A percentile compares a stretch with the other conserved stretches of the same genome.
Conservation (phyloP, 2,113 vertebrate species). For the Natator depressus region DNA sequence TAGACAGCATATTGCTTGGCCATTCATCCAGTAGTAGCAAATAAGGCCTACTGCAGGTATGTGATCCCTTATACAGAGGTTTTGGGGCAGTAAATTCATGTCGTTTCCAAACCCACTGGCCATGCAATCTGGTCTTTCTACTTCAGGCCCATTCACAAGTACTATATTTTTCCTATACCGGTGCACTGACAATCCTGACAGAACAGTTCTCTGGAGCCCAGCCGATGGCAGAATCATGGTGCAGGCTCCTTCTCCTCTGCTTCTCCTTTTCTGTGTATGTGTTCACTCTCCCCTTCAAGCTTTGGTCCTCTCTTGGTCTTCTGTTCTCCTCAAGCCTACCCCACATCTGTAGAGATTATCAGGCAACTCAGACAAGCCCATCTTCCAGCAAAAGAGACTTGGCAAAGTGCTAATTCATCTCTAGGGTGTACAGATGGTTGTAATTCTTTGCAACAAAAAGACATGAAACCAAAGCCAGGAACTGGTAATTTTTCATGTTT, state of each 20-base stretch:
- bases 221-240: accelerated
- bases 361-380: accelerated
- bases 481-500: not conserved
- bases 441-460: not conserved
- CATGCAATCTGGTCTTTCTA: accelerated
- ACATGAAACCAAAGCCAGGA: not conserved
- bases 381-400: not conserved
- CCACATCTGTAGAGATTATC: not conserved
- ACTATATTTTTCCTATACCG: accelerated
- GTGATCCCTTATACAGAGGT: not conserved
- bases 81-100: not conserved
- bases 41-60: not conserved
- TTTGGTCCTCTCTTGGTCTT: not conserved
- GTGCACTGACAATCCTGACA: not conserved
- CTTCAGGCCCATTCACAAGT: not conserved
- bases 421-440: not conserved
- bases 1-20: accelerated
- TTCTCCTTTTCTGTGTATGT: not conserved
- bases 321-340: not conserved
- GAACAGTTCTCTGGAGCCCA: not conserved
- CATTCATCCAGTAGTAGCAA: not conserved
- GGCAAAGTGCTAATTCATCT: not conserved
- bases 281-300: not conserved
- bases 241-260: accelerated
- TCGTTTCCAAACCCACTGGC: not conserved